Evolutionary conservation across 2,797 vertebrate genomes (phyloP), one percentile per base, ranked within the genome.

Genomic region (Acanthurus leucopareius): DNA sequence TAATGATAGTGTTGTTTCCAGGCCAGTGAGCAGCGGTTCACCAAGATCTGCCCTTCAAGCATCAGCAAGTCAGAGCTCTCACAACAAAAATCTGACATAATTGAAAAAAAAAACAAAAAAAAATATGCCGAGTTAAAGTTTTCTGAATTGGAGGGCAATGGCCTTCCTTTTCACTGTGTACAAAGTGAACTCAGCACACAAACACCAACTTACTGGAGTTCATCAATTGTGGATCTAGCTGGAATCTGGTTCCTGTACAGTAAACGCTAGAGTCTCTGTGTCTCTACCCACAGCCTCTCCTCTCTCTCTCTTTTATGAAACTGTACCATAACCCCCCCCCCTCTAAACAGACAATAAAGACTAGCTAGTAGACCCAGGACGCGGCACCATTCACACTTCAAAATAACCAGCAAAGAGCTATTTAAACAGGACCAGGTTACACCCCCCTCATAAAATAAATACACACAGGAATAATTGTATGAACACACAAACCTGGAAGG

Each of bases 391-490:
- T 92, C 90, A 93, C 85, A 82, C 86, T 91, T 93, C 90, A 88
- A 93, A 92, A 93, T 86, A 92, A 90, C 76, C 83, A 91, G 83
- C 80, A 90, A 89, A 90, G 82, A 89, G 79, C 80, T 88, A 71
- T 91, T 92, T 92, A 90, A 92, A 89, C 90, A 89, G 89, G 77
- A 80, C 85, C 87, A 81, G 79, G 88, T 92, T 91, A 90, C 89
- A 92, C 87, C 79, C 83, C 82, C 72, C 89, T 92, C 92, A 92
- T 94, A 93, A 94, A 94, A 89, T 71, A 92, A 90, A 94, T 87
- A 91, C 85, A 92, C 89, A 92, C 88, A 93, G 84, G 88, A 88
- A 94, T 92, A 94, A 93, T 84, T 91, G 86, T 91, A 93, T 91
- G 78, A 60, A 90, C 88, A 90, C 82, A 82, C 87, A 79, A 93